A percentile compares a stretch with the other conserved stretches of the same genome.
These are phyloP conservation scores for Salarias fasciatus DNA, from an alignment of 2,797 vertebrate genomes.

Conservation along the genomic window DNA sequence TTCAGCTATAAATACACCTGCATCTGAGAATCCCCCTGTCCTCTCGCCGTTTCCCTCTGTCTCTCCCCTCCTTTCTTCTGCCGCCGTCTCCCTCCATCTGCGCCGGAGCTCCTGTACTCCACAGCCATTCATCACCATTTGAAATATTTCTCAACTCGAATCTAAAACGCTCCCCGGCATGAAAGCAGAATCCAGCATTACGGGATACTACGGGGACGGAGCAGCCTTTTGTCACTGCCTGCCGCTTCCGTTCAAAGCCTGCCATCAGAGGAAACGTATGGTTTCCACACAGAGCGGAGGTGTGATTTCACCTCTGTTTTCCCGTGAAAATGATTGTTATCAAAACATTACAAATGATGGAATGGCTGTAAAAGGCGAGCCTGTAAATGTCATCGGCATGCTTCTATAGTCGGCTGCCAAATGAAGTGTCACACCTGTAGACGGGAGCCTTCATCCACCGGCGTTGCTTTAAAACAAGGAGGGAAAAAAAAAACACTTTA, in stretches of 20 bases:
- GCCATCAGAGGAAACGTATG: conserved; percentile 21
- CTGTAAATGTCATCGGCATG: conserved; percentile 3
- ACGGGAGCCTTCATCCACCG: neutral
- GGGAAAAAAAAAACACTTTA: neutral
- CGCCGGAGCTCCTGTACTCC: conserved; percentile 16
- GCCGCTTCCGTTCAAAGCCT: conserved; percentile 20
- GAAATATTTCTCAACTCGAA: conserved; percentile 31
- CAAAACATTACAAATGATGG: conserved; percentile 1
- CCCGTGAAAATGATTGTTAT: conserved; percentile 33
- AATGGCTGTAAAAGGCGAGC: conserved; percentile 4
- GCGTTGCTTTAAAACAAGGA: neutral
- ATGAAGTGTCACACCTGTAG: neutral
- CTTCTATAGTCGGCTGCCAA: neutral
- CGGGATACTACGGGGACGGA: conserved; percentile 8
- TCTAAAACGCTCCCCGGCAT: conserved; percentile 34
- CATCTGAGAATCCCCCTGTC: conserved; percentile 67
- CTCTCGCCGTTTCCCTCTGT: conserved; percentile 31
- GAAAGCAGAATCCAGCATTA: conserved; percentile 27
- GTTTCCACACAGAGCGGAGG: conserved; percentile 7
- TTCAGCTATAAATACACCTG: conserved; percentile 75
- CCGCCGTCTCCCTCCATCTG: conserved; percentile 30
- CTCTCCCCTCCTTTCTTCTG: conserved; percentile 22
- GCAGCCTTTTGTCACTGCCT: conserved; percentile 9
- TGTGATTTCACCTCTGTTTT: conserved; percentile 25
- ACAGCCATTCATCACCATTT: conserved; percentile 34